Percentiles rank a stretch among this genome's conserved stretches.
Conservation (phyloP, 1,140 invertebrate species). For the Dreissena rostriformis region DNA sequence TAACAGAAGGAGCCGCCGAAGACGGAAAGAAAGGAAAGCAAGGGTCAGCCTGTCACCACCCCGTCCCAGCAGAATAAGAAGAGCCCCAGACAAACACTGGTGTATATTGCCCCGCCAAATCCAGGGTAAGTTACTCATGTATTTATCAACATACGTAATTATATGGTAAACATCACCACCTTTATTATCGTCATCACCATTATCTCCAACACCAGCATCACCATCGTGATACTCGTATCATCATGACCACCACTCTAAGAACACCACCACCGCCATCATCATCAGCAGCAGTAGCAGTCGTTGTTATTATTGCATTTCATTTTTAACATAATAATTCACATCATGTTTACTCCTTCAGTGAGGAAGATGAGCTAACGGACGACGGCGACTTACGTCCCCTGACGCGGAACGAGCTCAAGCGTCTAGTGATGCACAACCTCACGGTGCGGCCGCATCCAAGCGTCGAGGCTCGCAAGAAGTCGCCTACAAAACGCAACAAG, state of each 20-base stretch:
- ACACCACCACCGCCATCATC: too few species aligned
- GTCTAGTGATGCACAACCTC: slow-evolving; percentile 10
- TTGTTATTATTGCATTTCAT: too few species aligned
- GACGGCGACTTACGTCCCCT: slow-evolving; percentile 56
- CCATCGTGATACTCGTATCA: too few species aligned
- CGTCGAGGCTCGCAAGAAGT: neutral
- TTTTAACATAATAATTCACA: neutral
- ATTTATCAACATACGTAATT: too few species aligned
- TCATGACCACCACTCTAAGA: too few species aligned
- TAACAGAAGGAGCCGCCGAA: slow-evolving; percentile 58
- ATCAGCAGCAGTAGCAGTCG: too few species aligned
- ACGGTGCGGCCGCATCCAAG: neutral
- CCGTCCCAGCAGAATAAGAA: slow-evolving; percentile 28
- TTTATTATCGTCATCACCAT: too few species aligned
- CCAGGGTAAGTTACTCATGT: slow-evolving; percentile 25
- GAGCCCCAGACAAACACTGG: slow-evolving; percentile 10
- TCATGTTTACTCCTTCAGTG: slow-evolving; percentile 38
- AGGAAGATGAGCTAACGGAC: slow-evolving; percentile 51
- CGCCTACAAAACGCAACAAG: slow-evolving; percentile 9
- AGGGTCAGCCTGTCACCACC: slow-evolving; percentile 49
- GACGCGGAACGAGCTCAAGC: slow-evolving; percentile 55
- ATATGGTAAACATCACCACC: too few species aligned
- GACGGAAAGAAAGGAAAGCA: slow-evolving; percentile 59
- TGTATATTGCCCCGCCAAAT: slow-evolving; percentile 54
- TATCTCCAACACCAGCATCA: too few species aligned